Percentiles rank a stretch among this genome's conserved stretches.
Conservation (phyloP, 2,888 invertebrate genomes). For the Bellardia bayeri region DNA sequence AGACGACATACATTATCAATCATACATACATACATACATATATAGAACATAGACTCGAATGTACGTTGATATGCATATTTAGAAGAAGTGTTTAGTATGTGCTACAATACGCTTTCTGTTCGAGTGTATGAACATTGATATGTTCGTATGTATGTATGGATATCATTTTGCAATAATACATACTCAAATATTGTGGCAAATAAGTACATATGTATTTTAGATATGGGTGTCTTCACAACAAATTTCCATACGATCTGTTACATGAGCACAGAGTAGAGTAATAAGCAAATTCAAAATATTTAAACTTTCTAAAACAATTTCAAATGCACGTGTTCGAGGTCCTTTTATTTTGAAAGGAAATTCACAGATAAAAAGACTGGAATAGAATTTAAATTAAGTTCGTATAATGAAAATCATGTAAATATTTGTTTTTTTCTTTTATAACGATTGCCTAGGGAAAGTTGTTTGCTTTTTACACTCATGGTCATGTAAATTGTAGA, state of each 20-base stretch:
- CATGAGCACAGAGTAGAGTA: not conserved
- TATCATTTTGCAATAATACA: conserved; percentile 42
- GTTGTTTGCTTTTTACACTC: not conserved
- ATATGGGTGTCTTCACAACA: conserved; percentile 1
- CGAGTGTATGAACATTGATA: not conserved
- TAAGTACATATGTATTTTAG: not conserved
- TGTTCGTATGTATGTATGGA: not conserved
- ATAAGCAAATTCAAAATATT: not conserved
- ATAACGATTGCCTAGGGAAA: not conserved
- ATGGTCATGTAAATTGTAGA: not conserved
- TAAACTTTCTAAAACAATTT: not conserved
- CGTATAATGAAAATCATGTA: not conserved
- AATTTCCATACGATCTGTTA: not conserved
- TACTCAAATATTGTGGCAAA: conserved; percentile 19
- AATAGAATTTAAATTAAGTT: conserved; percentile 10
- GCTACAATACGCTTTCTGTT: conserved; percentile 30
- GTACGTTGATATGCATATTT: not conserved
- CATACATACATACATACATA: conserved; percentile 2
- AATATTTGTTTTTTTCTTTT: not conserved
- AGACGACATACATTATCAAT: not conserved
- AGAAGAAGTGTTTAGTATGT: not conserved
- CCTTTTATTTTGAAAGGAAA: not conserved
- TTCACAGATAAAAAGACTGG: not conserved
- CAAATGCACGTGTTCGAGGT: not conserved
- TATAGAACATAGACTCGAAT: not conserved